A percentile compares a stretch with the other conserved stretches of the same genome.
These are phyloP conservation scores for Sipha maydis DNA, from an alignment of 2,888 invertebrate species.

Conservation along the genomic window DNA sequence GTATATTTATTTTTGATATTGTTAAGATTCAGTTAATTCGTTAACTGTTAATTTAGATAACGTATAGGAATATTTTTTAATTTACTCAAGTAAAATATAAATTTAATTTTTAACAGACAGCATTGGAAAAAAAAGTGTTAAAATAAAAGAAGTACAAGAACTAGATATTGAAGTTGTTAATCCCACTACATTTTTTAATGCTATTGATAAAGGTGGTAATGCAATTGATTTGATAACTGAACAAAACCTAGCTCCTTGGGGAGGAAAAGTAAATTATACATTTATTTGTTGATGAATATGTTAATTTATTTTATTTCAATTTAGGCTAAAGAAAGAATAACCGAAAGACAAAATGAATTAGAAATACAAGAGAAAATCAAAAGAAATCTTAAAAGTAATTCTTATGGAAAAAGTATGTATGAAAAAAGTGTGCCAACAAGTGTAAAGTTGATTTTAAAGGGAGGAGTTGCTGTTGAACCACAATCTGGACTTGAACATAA, in stretches of 20 bases:
- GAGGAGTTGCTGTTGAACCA: slow-evolving; percentile 92
- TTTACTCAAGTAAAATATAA: not conserved
- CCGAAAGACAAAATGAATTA: slow-evolving; percentile 61
- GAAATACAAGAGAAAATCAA: slow-evolving; percentile 63
- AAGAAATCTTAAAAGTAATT: slow-evolving; percentile 48
- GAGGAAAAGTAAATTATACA: slow-evolving; percentile 76
- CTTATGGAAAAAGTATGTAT: slow-evolving; percentile 62
- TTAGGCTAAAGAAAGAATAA: slow-evolving; percentile 56
- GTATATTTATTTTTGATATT: not conserved
- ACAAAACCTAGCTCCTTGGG: slow-evolving; percentile 85
- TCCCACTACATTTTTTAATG: slow-evolving; percentile 79
- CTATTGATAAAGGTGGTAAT: slow-evolving; percentile 72
- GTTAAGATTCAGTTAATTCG: too few species aligned
- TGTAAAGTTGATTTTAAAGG: slow-evolving; percentile 79
- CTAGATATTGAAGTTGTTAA: slow-evolving; percentile 82
- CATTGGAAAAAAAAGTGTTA: slow-evolving; percentile 75
- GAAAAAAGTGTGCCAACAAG: slow-evolving; percentile 55
- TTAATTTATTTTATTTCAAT: slow-evolving; percentile 36
- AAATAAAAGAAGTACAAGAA: slow-evolving; percentile 75
- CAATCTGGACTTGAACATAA: slow-evolving; percentile 81
- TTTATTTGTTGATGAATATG: slow-evolving; percentile 27
- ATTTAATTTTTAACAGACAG: slow-evolving; percentile 68
- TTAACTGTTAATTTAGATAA: too few species aligned
- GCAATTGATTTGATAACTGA: slow-evolving; percentile 75
- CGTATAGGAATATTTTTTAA: too few species aligned